phyloP scores from a whole-genome alignment of 1,140 invertebrate species.

The Nymphalis io region DNA sequence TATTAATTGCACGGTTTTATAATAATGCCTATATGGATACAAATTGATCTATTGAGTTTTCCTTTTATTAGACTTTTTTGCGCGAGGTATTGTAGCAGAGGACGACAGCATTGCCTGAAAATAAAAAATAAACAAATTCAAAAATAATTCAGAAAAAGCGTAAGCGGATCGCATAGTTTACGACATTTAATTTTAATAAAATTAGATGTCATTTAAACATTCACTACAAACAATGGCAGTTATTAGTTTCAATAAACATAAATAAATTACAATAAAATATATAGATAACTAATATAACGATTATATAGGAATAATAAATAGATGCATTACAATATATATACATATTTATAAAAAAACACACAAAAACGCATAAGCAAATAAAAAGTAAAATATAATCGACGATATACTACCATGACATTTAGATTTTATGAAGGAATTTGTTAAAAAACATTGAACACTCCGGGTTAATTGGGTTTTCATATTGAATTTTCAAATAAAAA shows the following conservation, averaged over 20 bases:
- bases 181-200: not conserved
- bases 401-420: not conserved
- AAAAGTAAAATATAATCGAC: not conserved
- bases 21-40: not conserved
- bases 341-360: not conserved
- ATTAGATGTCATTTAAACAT: not conserved
- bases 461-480: not conserved
- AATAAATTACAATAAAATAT: not conserved
- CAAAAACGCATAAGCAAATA: not conserved
- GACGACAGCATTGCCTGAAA: constrained; percentile 80
- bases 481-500: not conserved
- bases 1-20: constrained; percentile 33
- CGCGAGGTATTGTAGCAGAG: constrained; percentile 79
- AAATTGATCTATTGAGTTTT: constrained; percentile 67
- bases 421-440: not conserved
- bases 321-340: not conserved
- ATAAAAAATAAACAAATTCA: constrained; percentile 70
- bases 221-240: not conserved
- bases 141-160: constrained; percentile 61
- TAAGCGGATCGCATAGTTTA: constrained; percentile 32
- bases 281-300: not conserved
- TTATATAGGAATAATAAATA: not conserved
- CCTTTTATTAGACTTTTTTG: constrained; percentile 80
- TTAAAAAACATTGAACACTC: not conserved
- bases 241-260: not conserved